phyloP scores from a whole-genome alignment of 2,888 invertebrate genomes.

The Trissonchulus latispiculum region DNA sequence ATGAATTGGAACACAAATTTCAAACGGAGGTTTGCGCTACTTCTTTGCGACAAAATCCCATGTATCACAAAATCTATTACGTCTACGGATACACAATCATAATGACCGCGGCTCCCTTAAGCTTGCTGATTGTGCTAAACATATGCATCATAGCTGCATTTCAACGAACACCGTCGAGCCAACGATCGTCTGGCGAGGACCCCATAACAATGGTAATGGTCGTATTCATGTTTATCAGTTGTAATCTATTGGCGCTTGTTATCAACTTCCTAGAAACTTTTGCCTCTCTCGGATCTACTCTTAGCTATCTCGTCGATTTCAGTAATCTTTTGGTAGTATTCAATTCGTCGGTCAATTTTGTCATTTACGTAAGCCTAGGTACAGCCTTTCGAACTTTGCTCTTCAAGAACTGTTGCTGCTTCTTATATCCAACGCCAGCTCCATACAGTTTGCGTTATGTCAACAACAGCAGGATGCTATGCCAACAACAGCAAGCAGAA shows the following conservation, averaged over 20 bases:
- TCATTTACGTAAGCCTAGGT: conserved; percentile 41
- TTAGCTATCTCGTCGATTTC: conserved; percentile 41
- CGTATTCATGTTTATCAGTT: conserved; percentile 40
- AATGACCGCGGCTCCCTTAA: conserved; percentile 21
- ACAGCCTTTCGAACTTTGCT: conserved; percentile 32
- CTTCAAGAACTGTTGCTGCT: no score
- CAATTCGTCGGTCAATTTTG: conserved; percentile 41
- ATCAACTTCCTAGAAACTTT: conserved; percentile 38
- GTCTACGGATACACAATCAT: conserved; percentile 20
- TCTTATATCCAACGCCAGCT: no score
- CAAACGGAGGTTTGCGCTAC: conserved; percentile 38
- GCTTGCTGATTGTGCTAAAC: conserved; percentile 17
- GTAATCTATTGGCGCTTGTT: conserved; percentile 39
- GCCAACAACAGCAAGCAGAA: no score
- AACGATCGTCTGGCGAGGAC: neutral
- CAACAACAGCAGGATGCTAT: no score
- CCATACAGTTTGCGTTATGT: no score
- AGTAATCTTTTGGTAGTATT: conserved; percentile 41
- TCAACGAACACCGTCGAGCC: conserved; percentile 17
- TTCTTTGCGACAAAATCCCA: conserved; percentile 20
- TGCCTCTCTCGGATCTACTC: conserved; percentile 23
- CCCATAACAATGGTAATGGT: conserved; percentile 29
- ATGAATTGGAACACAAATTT: conserved; percentile 29
- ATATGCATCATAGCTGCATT: conserved; percentile 11
- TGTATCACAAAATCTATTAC: conserved; percentile 29